Base-by-base conservation (phyloP, 1,140 invertebrate genomes). In the Nymphalis io region DNA sequence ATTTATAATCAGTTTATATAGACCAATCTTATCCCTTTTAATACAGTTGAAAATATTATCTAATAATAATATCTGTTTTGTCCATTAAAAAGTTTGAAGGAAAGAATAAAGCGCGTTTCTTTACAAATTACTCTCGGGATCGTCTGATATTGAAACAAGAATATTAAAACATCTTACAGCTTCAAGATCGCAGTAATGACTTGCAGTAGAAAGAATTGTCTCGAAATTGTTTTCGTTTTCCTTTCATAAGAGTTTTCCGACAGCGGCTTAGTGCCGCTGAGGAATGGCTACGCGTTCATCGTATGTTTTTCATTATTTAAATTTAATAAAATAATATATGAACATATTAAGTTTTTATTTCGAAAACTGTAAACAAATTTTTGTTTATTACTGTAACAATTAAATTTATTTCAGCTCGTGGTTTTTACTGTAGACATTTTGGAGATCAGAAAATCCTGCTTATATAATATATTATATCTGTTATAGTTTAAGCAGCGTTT, bases 221-320 rank as follows among this genome's bases (percentile, higher is more conserved):
- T 78, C 75, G 79, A 75, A 82, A 85, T 82, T 79, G 79, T 84
- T 83, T 83, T 83, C 78, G 70, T 80, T 75, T 76, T 81, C 68
- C 70, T 78, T 74, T 78, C 60, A 73, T 57, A 40, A 38, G 10
- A 58, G n/a, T 58, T n/a, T 57, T 46, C 40, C 40, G 59, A 51
- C n/a, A 18, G 27, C 33, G 38, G 33, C 13, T 64, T 55, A 21
- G 38, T 65, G 63, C 21, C 53, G 39, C 33, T 65, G 21, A 57
- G 53, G 4, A 38, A 62, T 51, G n/a, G n/a, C 2, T 15, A 62
- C 13, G 48, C 16, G 11, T 16, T 51, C 33, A 62, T 33, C 5
- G 15, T 4, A 21, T 20, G 51, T 55, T 51, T 18, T 21, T 16
- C 18, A 18, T 18, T 51, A 51, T 51, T 51, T 18, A 18, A 20